These are phyloP conservation scores for Cinclus mexicanus DNA, from an alignment of 2,113 vertebrate species.

Conservation along the genomic window DNA sequence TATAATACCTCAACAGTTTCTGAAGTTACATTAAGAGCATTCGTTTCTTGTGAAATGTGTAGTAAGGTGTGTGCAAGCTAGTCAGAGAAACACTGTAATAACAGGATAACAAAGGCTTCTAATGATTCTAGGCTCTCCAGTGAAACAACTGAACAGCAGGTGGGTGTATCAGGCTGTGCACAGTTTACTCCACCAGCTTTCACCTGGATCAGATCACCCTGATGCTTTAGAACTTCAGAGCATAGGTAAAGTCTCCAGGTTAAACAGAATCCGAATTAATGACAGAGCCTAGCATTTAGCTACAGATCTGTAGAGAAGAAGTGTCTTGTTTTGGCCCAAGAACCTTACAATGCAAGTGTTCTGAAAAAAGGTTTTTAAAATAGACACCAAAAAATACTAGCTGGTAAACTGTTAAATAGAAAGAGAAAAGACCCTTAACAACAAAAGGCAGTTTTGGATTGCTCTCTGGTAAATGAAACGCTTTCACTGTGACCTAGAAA, in stretches of 20 bases:
- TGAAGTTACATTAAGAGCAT: not conserved
- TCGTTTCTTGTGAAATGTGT: fast-evolving
- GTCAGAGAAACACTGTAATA: not conserved
- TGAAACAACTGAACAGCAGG: not conserved
- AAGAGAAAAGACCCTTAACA: not conserved
- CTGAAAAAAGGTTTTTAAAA: not conserved
- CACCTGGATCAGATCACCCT: not conserved
- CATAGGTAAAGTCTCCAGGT: not conserved
- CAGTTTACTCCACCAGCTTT: not conserved
- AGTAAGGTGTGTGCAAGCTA: fast-evolving
- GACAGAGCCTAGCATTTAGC: not conserved
- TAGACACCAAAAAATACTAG: not conserved
- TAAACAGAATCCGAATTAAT: not conserved
- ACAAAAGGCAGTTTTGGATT: not conserved
- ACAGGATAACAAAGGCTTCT: not conserved
- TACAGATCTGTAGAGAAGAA: not conserved
- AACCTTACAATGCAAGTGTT: not conserved
- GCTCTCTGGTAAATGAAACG: not conserved
- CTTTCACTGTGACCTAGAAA: not conserved
- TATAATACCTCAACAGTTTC: not conserved
- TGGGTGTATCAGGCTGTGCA: not conserved
- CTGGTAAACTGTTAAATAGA: not conserved
- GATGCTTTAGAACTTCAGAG: not conserved
- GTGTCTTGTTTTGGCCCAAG: not conserved
- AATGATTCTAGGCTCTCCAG: not conserved